Percentiles rank a stretch among this genome's conserved stretches.
These are phyloP conservation scores for Propithecus perrieri DNA, from an alignment of 2,797 vertebrate species.

Conservation along the genomic window DNA sequence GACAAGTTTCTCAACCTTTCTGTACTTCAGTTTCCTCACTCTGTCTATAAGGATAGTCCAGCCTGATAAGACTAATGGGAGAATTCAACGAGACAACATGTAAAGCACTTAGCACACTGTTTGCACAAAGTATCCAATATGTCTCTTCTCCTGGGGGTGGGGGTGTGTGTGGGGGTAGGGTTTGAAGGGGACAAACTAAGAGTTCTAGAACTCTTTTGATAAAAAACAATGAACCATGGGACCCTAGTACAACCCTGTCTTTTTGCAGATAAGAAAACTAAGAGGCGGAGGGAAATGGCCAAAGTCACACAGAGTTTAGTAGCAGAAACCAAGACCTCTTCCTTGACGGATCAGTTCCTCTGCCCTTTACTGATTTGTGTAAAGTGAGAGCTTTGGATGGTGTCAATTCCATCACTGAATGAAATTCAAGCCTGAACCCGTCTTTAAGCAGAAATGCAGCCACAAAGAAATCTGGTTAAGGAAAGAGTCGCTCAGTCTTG, in stretches of 20 bases:
- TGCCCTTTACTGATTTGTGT: neutral
- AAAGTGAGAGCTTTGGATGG: neutral
- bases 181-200: neutral
- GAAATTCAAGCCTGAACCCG: neutral
- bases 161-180: no score
- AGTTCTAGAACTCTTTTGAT: neutral
- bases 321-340: neutral
- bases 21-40: neutral
- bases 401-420: neutral
- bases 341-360: neutral
- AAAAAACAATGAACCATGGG: neutral
- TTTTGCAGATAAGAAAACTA: neutral
- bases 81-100: neutral
- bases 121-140: neutral
- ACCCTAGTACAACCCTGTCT: neutral
- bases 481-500: neutral
- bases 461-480: neutral
- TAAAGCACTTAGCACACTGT: neutral
- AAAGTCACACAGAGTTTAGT: neutral
- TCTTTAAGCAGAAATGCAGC: neutral
- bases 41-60: neutral
- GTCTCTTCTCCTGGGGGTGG: neutral
- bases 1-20: neutral
- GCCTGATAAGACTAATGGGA: neutral
- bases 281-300: neutral